Conservation (phyloP, 2,888 invertebrate genomes). For the Tuta absoluta region DNA sequence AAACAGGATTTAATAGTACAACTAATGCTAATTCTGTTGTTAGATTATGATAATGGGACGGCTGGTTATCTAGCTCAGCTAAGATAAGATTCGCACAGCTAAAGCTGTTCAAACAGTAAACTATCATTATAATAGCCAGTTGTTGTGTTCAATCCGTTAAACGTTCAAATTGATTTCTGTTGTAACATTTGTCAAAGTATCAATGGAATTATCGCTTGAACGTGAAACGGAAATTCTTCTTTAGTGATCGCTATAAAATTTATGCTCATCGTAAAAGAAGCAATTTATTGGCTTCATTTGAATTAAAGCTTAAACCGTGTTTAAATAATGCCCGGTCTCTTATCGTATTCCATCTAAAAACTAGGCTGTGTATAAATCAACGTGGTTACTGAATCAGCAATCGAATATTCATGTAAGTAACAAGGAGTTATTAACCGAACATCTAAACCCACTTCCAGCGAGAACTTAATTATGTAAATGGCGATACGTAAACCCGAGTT, state of each 20-base stretch:
- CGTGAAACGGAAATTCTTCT: background rate
- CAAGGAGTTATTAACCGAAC: conserved; percentile 53
- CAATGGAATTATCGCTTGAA: background rate
- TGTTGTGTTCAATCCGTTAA: conserved; percentile 1
- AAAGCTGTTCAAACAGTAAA: conserved; percentile 9
- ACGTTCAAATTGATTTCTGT: background rate
- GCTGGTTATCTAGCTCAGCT: conserved; percentile 4
- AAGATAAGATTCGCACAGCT: background rate
- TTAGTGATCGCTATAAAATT: background rate
- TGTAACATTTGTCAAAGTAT: background rate
- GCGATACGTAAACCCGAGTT: conserved; percentile 44
- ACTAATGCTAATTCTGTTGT: conserved; percentile 15
- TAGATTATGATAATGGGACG: conserved; percentile 7
- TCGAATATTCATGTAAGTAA: conserved; percentile 65
- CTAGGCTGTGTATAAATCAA: conserved; percentile 33
- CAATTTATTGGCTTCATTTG: background rate
- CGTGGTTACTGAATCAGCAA: conserved; percentile 48
- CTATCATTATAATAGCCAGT: conserved; percentile 1
- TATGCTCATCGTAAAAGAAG: background rate
- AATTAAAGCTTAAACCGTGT: background rate
- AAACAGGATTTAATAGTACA: background rate
- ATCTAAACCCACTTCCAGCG: conserved; percentile 52
- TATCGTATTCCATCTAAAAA: conserved; percentile 14
- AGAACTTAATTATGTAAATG: conserved; percentile 65
- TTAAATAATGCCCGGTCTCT: background rate